These are phyloP conservation scores for Rhagologus leucostigma DNA, from an alignment of 2,113 vertebrate species.

Conservation along the genomic window DNA sequence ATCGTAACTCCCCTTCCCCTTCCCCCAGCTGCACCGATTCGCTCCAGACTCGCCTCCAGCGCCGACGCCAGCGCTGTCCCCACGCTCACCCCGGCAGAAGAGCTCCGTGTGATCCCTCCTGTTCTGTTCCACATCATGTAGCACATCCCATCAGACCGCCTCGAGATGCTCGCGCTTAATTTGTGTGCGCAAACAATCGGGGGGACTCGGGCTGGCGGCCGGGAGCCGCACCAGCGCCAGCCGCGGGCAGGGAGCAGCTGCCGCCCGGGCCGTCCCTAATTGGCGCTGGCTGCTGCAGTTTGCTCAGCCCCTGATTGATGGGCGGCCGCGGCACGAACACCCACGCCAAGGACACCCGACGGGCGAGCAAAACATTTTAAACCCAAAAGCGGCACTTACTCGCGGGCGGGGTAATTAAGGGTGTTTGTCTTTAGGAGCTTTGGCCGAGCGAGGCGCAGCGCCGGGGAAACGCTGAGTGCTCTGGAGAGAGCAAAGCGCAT, in stretches of 20 bases:
- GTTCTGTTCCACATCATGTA: neutral
- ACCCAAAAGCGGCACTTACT: neutral
- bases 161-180: neutral
- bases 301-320: neutral
- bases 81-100: accelerated
- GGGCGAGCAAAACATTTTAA: neutral
- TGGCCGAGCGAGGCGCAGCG: neutral
- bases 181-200: neutral
- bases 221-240: neutral
- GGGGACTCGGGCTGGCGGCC: accelerated
- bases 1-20: accelerated
- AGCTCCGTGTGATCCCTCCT: neutral
- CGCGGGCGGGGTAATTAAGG: neutral
- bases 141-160: neutral
- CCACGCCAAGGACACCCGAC: neutral
- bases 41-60: neutral
- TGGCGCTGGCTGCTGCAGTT: neutral
- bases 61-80: neutral
- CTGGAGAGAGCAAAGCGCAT: neutral
- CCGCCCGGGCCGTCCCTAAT: neutral
- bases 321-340: neutral
- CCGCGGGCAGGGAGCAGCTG: neutral
- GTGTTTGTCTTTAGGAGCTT: neutral
- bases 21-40: neutral
- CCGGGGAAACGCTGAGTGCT: neutral